Evolutionary conservation across 2,113 vertebrate species (phyloP).

Genomic region (Ciconia maguari): DNA sequence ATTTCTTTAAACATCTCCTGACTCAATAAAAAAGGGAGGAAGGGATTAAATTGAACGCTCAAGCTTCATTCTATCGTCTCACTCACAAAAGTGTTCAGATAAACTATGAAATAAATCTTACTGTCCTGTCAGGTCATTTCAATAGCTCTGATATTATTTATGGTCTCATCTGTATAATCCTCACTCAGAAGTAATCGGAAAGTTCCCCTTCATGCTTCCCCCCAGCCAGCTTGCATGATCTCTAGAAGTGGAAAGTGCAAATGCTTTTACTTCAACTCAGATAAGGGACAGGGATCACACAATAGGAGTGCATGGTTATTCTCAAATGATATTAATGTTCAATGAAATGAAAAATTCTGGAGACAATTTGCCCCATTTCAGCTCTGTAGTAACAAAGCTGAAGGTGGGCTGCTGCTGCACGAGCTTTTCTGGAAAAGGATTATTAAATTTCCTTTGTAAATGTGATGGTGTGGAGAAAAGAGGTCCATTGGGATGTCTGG

Average conservation of each 20-base stretch:
- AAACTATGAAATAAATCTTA: slow-evolving; percentile 74
- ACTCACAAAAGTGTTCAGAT: slow-evolving; percentile 54
- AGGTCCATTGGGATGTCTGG: neutral
- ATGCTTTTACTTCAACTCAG: neutral
- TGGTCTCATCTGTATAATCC: slow-evolving; percentile 45
- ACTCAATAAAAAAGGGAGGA: slow-evolving; percentile 66
- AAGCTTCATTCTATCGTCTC: slow-evolving; percentile 57
- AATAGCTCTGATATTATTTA: slow-evolving; percentile 68
- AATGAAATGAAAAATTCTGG: neutral
- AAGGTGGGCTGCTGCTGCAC: neutral
- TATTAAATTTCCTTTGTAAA: neutral
- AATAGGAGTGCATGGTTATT: neutral
- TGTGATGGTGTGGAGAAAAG: neutral
- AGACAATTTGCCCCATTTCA: neutral
- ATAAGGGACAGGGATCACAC: neutral
- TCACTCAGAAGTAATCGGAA: slow-evolving; percentile 22
- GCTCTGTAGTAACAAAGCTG: neutral
- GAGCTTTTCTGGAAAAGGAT: neutral
- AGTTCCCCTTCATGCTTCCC: neutral
- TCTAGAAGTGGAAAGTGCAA: slow-evolving; percentile 37
- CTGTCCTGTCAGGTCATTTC: slow-evolving; percentile 64
- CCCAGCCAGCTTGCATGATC: neutral
- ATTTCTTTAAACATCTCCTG: slow-evolving; percentile 67
- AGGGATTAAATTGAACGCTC: slow-evolving; percentile 59
- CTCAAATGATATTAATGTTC: neutral